Conservation (phyloP, 2,113 vertebrate genomes). For the Eira barbara region DNA sequence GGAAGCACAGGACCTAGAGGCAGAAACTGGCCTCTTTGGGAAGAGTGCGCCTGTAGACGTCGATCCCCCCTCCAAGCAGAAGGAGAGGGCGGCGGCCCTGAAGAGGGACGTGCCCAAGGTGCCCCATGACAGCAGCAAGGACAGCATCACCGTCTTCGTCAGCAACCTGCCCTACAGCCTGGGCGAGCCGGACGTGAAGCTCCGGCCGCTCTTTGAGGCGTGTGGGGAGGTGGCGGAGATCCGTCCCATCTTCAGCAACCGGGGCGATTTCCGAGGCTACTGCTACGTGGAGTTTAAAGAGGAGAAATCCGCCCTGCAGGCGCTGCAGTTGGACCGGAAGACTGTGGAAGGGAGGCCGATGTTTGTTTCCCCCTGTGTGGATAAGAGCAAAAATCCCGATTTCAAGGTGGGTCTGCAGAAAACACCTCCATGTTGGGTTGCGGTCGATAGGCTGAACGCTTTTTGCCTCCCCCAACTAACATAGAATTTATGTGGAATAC, state of each 20-base stretch:
- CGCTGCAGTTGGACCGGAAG: slow-evolving; percentile 90
- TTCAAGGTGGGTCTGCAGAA: slow-evolving; percentile 88
- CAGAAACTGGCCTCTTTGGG: slow-evolving; percentile 82
- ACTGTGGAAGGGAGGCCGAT: slow-evolving; percentile 92
- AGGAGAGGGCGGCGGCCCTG: slow-evolving; percentile 75
- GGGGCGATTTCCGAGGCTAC: slow-evolving; percentile 93
- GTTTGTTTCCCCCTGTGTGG: slow-evolving; percentile 97
- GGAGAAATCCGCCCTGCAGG: slow-evolving; percentile 83
- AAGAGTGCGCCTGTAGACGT: slow-evolving; percentile 70
- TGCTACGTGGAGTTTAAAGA: slow-evolving; percentile 93
- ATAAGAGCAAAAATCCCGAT: slow-evolving; percentile 96
- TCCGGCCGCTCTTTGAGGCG: slow-evolving; percentile 87
- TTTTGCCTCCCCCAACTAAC: fast-evolving
- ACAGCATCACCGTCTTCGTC: slow-evolving; percentile 91
- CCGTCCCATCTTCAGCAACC: slow-evolving; percentile 88
- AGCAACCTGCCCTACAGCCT: slow-evolving; percentile 95
- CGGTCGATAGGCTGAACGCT: too few species aligned
- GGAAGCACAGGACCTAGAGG: slow-evolving; percentile 82
- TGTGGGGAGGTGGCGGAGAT: slow-evolving; percentile 90
- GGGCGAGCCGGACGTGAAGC: slow-evolving; percentile 87
- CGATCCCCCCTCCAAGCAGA: slow-evolving; percentile 66
- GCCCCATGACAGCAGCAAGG: slow-evolving; percentile 88
- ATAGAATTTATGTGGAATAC: fast-evolving
- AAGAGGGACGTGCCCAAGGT: slow-evolving; percentile 81
- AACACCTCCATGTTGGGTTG: background rate